Evolutionary conservation across 2,113 vertebrate genomes (phyloP).

Genomic region (Galemys pyrenaicus): DNA sequence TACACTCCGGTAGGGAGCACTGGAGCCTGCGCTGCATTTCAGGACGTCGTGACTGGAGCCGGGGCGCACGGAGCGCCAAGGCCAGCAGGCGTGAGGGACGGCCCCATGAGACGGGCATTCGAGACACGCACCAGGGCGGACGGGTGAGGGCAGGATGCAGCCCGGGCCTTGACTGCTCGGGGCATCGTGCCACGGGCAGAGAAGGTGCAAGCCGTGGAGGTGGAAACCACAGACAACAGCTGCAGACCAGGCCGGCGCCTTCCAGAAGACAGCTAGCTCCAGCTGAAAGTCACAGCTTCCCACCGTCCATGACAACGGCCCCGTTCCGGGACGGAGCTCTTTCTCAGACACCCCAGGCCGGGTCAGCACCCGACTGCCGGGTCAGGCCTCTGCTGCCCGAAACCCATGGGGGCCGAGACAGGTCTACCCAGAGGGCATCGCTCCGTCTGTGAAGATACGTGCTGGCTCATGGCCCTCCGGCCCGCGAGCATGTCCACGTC

Average conservation of each 20-base stretch:
- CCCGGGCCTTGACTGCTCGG: too few species aligned
- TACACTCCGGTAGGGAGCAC: background rate
- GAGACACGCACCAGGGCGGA: too few species aligned
- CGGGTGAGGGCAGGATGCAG: too few species aligned
- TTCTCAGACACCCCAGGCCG: too few species aligned
- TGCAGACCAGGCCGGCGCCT: fast-evolving
- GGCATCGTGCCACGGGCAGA: too few species aligned
- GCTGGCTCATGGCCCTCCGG: background rate
- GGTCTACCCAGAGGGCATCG: fast-evolving
- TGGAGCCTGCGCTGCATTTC: too few species aligned
- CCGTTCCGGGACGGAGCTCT: background rate
- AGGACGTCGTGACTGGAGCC: fast-evolving
- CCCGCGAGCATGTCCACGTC: too few species aligned
- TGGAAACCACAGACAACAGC: fast-evolving
- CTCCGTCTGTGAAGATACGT: fast-evolving
- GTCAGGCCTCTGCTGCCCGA: fast-evolving
- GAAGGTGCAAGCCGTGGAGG: fast-evolving
- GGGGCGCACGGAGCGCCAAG: too few species aligned
- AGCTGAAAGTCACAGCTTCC: background rate
- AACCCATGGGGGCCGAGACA: fast-evolving
- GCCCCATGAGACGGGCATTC: too few species aligned
- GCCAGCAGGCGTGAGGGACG: too few species aligned
- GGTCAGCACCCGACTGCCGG: fast-evolving
- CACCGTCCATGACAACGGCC: background rate
- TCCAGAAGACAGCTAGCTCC: background rate